Percentiles rank a stretch among this genome's conserved stretches.
These are phyloP conservation scores for Arrhamphus sclerolepis DNA, from an alignment of 2,797 vertebrate species.

Conservation along the genomic window DNA sequence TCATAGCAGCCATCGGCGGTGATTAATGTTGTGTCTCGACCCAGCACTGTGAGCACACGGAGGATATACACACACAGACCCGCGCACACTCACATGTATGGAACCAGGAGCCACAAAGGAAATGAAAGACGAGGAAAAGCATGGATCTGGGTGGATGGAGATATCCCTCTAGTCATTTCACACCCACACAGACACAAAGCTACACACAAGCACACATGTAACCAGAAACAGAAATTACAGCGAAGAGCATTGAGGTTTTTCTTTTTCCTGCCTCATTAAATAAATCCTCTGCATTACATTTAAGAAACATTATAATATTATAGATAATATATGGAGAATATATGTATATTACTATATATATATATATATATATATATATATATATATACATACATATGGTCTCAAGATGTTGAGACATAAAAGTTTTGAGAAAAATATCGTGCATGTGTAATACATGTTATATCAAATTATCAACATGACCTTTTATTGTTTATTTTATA, in stretches of 20 bases:
- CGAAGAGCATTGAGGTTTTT: conserved; percentile 38
- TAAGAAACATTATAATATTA: conserved; percentile 5
- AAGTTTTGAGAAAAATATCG: conserved; percentile 7
- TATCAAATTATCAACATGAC: neutral
- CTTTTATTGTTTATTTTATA: conserved; percentile 27
- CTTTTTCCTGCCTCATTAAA: conserved; percentile 37
- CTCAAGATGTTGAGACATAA: conserved; percentile 15
- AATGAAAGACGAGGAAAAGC: conserved; percentile 69
- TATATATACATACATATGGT: too few relatives aligned
- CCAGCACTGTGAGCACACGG: conserved; percentile 29
- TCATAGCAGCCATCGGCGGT: conserved; percentile 81
- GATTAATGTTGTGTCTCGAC: conserved; percentile 80
- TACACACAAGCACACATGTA: conserved; percentile 10
- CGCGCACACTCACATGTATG: conserved; percentile 40
- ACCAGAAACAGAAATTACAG: conserved; percentile 41
- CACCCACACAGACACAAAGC: conserved; percentile 36
- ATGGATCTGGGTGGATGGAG: conserved; percentile 51
- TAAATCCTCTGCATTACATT: conserved; percentile 11
- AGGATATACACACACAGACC: conserved; percentile 30
- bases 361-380: too few relatives aligned
- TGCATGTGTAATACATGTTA: too few relatives aligned
- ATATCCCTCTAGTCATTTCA: conserved; percentile 62
- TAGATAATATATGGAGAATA: neutral
- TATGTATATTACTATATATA: too few relatives aligned
- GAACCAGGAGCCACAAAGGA: conserved; percentile 63